These are phyloP conservation scores for Notospermus geniculatus DNA, from an alignment of 1,140 invertebrate species.

Conservation along the genomic window DNA sequence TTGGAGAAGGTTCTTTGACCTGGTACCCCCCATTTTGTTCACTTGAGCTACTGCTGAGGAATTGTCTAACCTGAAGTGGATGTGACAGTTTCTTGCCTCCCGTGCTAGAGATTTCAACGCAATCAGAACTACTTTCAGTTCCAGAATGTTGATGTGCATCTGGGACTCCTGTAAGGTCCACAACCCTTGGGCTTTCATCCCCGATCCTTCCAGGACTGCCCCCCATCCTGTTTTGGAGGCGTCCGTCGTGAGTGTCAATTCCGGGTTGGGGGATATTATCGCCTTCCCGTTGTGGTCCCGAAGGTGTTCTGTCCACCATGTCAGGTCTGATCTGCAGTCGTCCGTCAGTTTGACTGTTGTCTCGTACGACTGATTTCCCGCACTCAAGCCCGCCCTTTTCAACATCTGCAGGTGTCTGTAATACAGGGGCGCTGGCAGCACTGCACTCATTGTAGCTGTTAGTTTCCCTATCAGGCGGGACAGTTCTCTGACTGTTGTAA, in stretches of 20 bases:
- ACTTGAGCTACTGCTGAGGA: not conserved
- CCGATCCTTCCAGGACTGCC: conserved; percentile 2
- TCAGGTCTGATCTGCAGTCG: not conserved
- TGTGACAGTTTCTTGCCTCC: conserved; percentile 1
- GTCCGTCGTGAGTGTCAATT: not conserved
- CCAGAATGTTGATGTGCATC: not conserved
- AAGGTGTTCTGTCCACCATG: not conserved
- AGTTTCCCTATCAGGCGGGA: not conserved
- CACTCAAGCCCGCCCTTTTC: conserved; percentile 1
- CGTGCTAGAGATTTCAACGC: not conserved
- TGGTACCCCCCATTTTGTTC: conserved; percentile 1
- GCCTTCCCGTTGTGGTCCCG: conserved; percentile 6
- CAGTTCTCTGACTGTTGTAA: conserved; percentile 5
- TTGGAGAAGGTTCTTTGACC: conserved; percentile 4
- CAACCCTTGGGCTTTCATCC: not conserved
- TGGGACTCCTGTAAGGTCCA: not conserved
- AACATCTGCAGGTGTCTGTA: not conserved
- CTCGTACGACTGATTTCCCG: not conserved
- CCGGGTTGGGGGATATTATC: not conserved
- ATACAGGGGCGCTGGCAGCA: conserved; percentile 4
- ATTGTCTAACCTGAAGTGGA: conserved; percentile 8
- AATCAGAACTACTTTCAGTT: not conserved
- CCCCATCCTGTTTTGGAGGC: not conserved
- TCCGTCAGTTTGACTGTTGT: not conserved
- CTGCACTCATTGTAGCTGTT: conserved; percentile 2